Evolutionary conservation across 1,140 invertebrate species (phyloP).

Genomic region (Nixonia krombeini): DNA sequence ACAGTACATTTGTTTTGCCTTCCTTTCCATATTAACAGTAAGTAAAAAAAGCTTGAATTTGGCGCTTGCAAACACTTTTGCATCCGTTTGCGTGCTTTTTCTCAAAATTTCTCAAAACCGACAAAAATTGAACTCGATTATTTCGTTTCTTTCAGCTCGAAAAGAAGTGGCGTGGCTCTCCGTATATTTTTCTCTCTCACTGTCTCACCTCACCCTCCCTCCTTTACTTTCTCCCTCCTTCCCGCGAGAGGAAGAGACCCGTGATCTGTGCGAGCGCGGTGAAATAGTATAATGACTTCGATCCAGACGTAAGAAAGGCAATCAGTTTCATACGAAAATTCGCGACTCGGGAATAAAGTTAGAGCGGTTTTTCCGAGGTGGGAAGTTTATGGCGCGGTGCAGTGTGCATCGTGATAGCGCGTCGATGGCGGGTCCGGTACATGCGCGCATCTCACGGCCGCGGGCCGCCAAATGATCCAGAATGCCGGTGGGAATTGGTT

Average conservation of each 20-base stretch:
- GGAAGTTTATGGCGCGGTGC: constrained; percentile 42
- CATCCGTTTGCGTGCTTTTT: no score
- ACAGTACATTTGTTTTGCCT: no score
- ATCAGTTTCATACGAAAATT: constrained; percentile 39
- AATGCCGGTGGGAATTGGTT: constrained; percentile 70
- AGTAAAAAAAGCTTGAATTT: no score
- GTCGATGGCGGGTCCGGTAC: constrained; percentile 47
- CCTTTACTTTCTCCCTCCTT: no score
- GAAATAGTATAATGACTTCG: constrained; percentile 23
- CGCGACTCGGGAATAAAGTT: constrained; percentile 41
- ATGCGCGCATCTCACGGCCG: constrained; percentile 65
- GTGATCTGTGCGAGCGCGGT: constrained; percentile 4
- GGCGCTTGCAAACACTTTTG: no score
- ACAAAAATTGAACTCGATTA: constrained; percentile 10
- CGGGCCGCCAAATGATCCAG: constrained; percentile 71
- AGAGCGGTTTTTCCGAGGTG: constrained; percentile 30
- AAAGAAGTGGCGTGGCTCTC: constrained; percentile 1
- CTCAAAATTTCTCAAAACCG: not conserved
- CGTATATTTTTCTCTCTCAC: no score
- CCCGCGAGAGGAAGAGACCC: constrained; percentile 8
- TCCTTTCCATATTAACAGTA: no score
- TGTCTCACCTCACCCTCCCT: no score
- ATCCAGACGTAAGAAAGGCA: constrained; percentile 29
- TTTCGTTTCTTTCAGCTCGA: constrained; percentile 2
- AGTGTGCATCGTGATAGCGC: constrained; percentile 56